Evolutionary conservation across 1,140 invertebrate genomes (phyloP).

Genomic region (Formica exsecta): DNA sequence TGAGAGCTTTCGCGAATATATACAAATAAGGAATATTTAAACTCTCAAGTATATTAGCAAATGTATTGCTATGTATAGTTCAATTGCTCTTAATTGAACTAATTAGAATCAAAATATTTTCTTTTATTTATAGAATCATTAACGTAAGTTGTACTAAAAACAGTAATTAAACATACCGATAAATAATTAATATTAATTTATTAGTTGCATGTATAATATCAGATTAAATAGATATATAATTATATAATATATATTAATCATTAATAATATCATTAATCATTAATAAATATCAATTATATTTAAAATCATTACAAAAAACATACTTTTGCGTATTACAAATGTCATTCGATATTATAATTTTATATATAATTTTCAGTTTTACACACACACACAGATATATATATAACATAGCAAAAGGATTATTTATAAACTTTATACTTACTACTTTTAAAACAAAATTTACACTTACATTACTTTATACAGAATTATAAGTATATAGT

Average conservation of each 20-base stretch:
- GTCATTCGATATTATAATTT: not conserved
- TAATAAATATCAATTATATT: constrained; percentile 18
- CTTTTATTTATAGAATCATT: not conserved
- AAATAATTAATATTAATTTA: constrained; percentile 37
- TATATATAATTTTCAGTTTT: not conserved
- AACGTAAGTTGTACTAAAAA: not conserved
- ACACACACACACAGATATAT: too few relatives aligned
- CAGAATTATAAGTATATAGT: not conserved
- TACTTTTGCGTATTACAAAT: not conserved
- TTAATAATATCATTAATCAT: not conserved
- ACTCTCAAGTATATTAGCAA: not conserved
- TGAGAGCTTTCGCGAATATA: constrained; percentile 15
- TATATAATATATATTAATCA: constrained; percentile 8
- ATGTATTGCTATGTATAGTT: not conserved
- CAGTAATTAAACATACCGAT: constrained; percentile 5
- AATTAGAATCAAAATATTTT: not conserved
- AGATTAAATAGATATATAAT: constrained; percentile 27
- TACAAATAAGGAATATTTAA: constrained; percentile 25
- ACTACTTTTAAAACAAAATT: too few relatives aligned
- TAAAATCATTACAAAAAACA: not conserved
- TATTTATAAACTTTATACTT: not conserved
- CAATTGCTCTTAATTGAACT: constrained; percentile 35
- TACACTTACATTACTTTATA: too few relatives aligned
- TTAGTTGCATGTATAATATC: constrained; percentile 8
- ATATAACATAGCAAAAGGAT: not conserved